Evolutionary conservation across 1,140 invertebrate genomes (phyloP).

Genomic region (Teleopsis dalmanni): DNA sequence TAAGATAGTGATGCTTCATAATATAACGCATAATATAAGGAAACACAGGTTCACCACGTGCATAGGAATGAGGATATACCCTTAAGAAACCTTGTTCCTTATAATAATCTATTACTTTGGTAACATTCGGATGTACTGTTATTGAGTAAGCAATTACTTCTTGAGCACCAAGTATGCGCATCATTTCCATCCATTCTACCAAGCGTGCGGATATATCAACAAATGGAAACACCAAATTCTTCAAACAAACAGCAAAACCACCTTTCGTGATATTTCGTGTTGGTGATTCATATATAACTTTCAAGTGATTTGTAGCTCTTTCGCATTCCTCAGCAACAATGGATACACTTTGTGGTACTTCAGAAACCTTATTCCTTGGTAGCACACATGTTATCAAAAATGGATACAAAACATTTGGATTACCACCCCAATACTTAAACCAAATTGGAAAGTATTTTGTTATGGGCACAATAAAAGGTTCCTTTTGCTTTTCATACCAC

Average conservation of each 20-base stretch:
- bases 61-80: neutral
- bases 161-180: conserved; percentile 75
- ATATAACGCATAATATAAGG: conserved; percentile 58
- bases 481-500: too few relatives aligned
- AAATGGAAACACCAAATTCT: conserved; percentile 78
- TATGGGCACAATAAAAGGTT: too few relatives aligned
- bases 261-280: conserved; percentile 46
- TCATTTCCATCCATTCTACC: conserved; percentile 86
- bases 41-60: neutral
- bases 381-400: too few relatives aligned
- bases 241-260: conserved; percentile 86
- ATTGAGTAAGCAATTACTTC: conserved; percentile 85
- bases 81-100: conserved; percentile 50
- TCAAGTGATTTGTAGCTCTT: conserved; percentile 69
- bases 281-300: conserved; percentile 59
- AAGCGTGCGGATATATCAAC: conserved; percentile 76
- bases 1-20: conserved; percentile 50
- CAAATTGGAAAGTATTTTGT: too few relatives aligned
- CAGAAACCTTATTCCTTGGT: too few relatives aligned
- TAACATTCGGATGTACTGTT: conserved; percentile 73
- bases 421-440: too few relatives aligned
- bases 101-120: conserved; percentile 75
- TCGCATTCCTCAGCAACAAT: conserved; percentile 73
- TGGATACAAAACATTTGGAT: too few relatives aligned
- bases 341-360: conserved; percentile 70